Evolutionary conservation across 2,888 invertebrate species (phyloP), one percentile per base, ranked within the genome.

Genomic region (Eilema griseolum): DNA sequence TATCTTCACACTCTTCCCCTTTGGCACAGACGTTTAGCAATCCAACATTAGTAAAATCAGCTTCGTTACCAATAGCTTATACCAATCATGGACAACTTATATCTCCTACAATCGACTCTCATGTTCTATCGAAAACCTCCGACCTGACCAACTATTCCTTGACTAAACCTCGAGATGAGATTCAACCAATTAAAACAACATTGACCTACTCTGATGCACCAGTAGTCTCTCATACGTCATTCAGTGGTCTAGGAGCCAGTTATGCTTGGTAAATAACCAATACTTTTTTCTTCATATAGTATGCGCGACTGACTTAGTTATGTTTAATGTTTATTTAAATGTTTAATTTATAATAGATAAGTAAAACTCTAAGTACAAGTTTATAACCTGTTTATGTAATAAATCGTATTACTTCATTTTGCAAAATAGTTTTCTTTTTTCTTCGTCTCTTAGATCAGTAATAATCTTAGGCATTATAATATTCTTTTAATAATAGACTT

Each of bases 281-380:
- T 23, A 71, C n/a, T 81, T 72, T 67, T 37, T 70, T 76, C 76
- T 74, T 46, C 52, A 76, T 75, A 73, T 80, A 80, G 73, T 72
- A 81, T 79, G 85, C 83, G 88, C 88, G 89, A 88, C 88, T 90
- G 89, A 89, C 88, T 77, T 74, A 66, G 72, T 79, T 77, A 82
- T 33, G 67, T 78, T 68, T 74, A 74, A 77, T 68, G 2, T 24
- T 74, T 73, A 74, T 73, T 79, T 73, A 63, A 67, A 70, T 73
- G 77, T 82, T 83, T n/a, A 82, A 74, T 70, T 78, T 80, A 78
- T 78, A 65, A 71, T 16, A 20, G 4, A 20, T 46, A 7, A 20
- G 7, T 46, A 7, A 46, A 41, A 16, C 16, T 0, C 1, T 14
- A 41, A 16, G 16, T 62, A 24, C 20, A 41, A 41, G 33, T 12